A percentile compares a stretch with the other conserved stretches of the same genome.
These are phyloP conservation scores for Zeugodacus cucurbitae DNA, from an alignment of 1,140 invertebrate genomes.

Conservation along the genomic window DNA sequence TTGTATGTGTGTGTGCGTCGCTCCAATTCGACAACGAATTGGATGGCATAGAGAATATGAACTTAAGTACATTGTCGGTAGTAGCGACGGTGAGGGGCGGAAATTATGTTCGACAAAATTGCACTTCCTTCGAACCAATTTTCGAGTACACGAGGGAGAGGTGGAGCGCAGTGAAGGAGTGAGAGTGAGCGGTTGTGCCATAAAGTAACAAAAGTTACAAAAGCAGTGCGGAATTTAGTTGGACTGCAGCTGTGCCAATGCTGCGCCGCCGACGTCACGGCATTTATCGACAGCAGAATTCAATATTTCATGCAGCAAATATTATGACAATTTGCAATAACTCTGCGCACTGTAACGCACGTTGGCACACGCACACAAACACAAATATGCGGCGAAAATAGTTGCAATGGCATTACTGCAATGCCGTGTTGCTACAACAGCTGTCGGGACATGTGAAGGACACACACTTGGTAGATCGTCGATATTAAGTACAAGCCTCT, in stretches of 20 bases:
- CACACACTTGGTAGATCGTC: background rate
- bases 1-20: too few species aligned
- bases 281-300: constrained; percentile 62
- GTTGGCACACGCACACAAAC: background rate
- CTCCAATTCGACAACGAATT: background rate
- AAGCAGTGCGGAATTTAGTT: background rate
- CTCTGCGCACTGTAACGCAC: too few species aligned
- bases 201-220: background rate
- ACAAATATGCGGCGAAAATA: background rate
- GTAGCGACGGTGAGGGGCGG: background rate
- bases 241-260: constrained; percentile 55
- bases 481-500: background rate
- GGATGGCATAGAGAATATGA: constrained; percentile 1
- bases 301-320: constrained; percentile 63
- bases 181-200: background rate
- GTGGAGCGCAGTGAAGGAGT: background rate
- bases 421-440: background rate
- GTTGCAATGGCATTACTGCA: background rate
- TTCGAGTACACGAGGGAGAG: background rate
- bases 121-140: constrained; percentile 21
- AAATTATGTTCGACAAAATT: constrained; percentile 37
- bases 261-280: constrained; percentile 51
- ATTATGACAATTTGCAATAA: constrained; percentile 60
- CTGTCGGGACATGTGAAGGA: background rate
- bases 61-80: background rate